Evolutionary conservation across 2,797 vertebrate genomes (phyloP).

Genomic region (Poecile montanus): DNA sequence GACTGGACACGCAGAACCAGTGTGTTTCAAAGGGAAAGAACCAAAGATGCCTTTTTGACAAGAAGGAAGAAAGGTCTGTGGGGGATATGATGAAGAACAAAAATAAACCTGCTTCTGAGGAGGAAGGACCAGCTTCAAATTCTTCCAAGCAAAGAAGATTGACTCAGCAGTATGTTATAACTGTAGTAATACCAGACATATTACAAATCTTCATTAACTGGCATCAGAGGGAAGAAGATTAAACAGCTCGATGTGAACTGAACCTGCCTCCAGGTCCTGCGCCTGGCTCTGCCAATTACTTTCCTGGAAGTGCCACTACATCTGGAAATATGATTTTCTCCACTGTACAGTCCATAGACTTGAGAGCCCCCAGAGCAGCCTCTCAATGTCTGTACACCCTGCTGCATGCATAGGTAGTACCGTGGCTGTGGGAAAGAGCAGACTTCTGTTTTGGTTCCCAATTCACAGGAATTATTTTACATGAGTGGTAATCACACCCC

Average conservation of each 20-base stretch:
- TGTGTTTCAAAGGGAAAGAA: accelerated
- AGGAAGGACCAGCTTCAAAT: not conserved
- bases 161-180: not conserved
- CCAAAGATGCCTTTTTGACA: not conserved
- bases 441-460: not conserved
- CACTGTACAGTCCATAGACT: not conserved
- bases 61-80: not conserved
- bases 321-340: not conserved
- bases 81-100: not conserved
- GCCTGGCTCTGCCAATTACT: not conserved
- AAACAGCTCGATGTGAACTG: not conserved
- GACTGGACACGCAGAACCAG: not conserved
- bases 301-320: not conserved
- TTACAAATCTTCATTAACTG: not conserved
- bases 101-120: not conserved
- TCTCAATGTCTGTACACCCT: accelerated
- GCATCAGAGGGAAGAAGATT: not conserved
- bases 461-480: not conserved
- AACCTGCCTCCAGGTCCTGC: not conserved
- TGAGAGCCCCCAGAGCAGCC: not conserved
- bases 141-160: not conserved
- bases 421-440: not conserved
- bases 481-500: not conserved
- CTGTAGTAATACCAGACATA: not conserved
- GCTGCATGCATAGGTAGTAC: not conserved